Evolutionary conservation across 2,797 vertebrate genomes (phyloP).

Genomic region (Coregonus sp.): DNA sequence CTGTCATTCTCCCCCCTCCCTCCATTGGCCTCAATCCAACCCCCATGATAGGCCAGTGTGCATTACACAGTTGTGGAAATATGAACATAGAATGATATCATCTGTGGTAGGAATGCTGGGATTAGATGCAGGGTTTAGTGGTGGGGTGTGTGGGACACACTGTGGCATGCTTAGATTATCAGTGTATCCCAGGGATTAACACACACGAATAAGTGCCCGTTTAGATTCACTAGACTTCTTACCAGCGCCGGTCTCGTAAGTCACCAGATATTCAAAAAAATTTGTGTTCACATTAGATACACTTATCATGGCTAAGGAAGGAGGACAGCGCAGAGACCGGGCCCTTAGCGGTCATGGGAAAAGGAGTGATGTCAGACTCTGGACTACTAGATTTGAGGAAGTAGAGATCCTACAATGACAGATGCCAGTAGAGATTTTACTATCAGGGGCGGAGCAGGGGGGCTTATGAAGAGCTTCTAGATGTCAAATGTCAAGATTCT

Average conservation of each 20-base stretch:
- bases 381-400: constrained; percentile 7
- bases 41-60: neutral
- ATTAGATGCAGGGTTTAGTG: constrained; percentile 32
- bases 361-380: neutral
- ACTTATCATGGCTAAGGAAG: neutral
- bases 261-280: too few relatives aligned
- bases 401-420: constrained; percentile 10
- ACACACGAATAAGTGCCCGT: constrained; percentile 19
- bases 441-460: neutral
- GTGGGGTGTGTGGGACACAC: constrained; percentile 22
- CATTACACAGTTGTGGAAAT: constrained; percentile 23
- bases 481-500: neutral
- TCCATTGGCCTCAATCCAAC: neutral
- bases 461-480: neutral
- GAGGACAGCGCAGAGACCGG: constrained; percentile 1
- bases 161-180: constrained; percentile 36
- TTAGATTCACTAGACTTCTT: too few relatives aligned
- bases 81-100: constrained; percentile 28
- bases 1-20: neutral
- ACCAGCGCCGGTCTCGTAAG: too few relatives aligned
- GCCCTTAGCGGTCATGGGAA: neutral
- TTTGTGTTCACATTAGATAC: too few relatives aligned
- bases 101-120: neutral
- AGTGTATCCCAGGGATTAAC: constrained; percentile 42
- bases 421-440: constrained; percentile 7